phyloP scores from a whole-genome alignment of 2,888 invertebrate species.

The Caenorhabditis virilis region DNA sequence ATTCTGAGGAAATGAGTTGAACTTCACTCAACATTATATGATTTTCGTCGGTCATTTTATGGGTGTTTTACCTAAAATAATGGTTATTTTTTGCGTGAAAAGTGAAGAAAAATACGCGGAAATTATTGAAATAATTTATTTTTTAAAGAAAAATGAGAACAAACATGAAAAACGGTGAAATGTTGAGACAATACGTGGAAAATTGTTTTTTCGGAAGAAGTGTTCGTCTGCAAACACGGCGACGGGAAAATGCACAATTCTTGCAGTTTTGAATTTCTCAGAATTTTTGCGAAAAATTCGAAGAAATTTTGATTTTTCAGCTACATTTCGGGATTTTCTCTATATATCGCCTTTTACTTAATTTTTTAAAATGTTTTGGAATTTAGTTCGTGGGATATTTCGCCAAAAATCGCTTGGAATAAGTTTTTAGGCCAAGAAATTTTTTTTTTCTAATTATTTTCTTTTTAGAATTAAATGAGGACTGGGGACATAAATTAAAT shows the following conservation, averaged over 20 bases:
- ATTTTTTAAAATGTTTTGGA: too few species aligned
- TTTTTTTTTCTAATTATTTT: too few species aligned
- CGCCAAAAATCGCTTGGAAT: too few species aligned
- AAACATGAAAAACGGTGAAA: background rate
- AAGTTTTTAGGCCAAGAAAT: too few species aligned
- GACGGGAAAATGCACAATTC: constrained; percentile 22
- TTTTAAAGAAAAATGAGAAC: too few species aligned
- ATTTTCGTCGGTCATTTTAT: constrained; percentile 28
- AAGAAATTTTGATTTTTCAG: constrained; percentile 9
- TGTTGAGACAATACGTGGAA: constrained; percentile 1
- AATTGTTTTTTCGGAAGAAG: background rate
- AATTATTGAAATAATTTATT: too few species aligned
- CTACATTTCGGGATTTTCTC: background rate
- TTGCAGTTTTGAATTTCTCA: constrained; percentile 13
- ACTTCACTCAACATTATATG: constrained; percentile 48
- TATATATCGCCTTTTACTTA: background rate
- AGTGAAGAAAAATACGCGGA: background rate
- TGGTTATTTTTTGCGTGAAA: background rate
- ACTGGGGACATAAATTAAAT: too few species aligned
- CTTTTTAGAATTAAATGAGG: too few species aligned
- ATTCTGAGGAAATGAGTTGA: constrained; percentile 51
- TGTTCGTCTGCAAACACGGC: constrained; percentile 15
- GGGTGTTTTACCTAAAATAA: background rate
- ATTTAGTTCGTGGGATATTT: too few species aligned
- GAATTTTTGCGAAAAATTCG: background rate